Evolutionary conservation across 2,113 vertebrate genomes (phyloP).

Genomic region (Corvus cornix): DNA sequence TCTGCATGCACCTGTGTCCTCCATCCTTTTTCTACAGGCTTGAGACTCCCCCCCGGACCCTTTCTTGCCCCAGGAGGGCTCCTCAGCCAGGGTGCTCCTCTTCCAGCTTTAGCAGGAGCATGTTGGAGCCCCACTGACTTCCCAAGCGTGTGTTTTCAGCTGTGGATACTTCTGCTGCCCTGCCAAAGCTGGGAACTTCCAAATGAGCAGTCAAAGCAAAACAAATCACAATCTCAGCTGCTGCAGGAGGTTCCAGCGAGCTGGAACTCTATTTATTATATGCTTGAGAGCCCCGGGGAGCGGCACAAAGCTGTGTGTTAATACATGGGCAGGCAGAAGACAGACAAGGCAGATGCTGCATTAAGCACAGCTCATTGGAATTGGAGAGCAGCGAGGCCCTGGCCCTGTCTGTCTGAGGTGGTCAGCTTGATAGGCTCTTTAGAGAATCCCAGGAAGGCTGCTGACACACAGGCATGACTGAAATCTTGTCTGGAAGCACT

Average conservation of each 20-base stretch:
- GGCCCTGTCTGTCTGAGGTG: not conserved
- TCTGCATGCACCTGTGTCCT: rapidly evolving
- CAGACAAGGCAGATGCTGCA: conserved; percentile 54
- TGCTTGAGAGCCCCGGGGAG: conserved; percentile 29
- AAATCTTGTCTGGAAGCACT: not conserved
- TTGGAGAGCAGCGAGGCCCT: conserved; percentile 33
- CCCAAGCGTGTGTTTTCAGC: not conserved
- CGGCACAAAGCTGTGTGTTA: conserved; percentile 25
- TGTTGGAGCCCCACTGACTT: rapidly evolving
- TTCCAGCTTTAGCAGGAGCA: not conserved
- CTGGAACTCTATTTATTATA: conserved; percentile 52
- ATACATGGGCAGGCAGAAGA: conserved; percentile 57
- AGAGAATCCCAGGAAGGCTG: not conserved
- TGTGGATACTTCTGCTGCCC: not conserved
- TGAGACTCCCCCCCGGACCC: no score
- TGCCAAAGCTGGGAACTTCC: conserved; percentile 19
- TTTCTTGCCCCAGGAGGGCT: not conserved
- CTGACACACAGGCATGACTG: not conserved
- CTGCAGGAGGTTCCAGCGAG: conserved; percentile 59
- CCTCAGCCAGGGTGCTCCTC: not conserved
- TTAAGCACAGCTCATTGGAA: conserved; percentile 51
- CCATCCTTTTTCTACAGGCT: not conserved
- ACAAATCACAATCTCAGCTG: conserved; percentile 25
- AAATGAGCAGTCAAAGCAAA: conserved; percentile 35
- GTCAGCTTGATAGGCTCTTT: conserved; percentile 37